phyloP scores from a whole-genome alignment of 2,888 invertebrate genomes.

The Patella pellucida region DNA sequence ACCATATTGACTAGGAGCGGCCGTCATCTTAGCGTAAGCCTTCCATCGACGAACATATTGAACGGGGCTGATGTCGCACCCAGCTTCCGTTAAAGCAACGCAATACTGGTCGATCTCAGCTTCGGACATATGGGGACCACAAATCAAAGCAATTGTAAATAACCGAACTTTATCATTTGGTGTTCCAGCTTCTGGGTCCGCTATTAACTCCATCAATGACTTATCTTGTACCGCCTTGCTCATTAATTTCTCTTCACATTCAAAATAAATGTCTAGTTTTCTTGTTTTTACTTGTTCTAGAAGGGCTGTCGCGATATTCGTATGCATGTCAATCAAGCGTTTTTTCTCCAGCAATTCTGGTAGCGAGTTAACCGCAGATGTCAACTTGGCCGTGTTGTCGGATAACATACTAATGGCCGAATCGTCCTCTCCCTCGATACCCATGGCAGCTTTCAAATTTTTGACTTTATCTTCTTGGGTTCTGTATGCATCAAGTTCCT shows the following conservation, averaged over 20 bases:
- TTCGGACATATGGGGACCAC: constrained; percentile 84
- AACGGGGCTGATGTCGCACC: constrained; percentile 88
- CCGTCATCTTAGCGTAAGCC: constrained; percentile 84
- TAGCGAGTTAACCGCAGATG: constrained; percentile 90
- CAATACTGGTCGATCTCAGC: constrained; percentile 88
- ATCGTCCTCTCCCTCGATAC: constrained; percentile 89
- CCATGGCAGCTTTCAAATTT: constrained; percentile 93
- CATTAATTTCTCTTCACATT: constrained; percentile 98
- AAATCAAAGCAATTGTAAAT: constrained; percentile 89
- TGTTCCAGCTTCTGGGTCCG: constrained; percentile 88
- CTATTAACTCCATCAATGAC: constrained; percentile 87
- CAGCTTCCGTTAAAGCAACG: constrained; percentile 82
- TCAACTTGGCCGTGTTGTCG: constrained; percentile 78
- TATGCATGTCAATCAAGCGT: constrained; percentile 97
- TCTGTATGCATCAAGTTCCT: constrained; percentile 94
- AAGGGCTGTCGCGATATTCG: constrained; percentile 90
- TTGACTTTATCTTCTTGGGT: constrained; percentile 97
- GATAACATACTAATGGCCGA: constrained; percentile 81
- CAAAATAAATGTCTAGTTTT: constrained; percentile 95
- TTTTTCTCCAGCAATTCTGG: constrained; percentile 98
- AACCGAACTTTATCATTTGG: constrained; percentile 93
- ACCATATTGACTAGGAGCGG: constrained; percentile 79
- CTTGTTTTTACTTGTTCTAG: constrained; percentile 79
- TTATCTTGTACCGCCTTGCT: constrained; percentile 78
- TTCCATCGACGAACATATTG: constrained; percentile 94